Conservation (phyloP, 2,113 vertebrate genomes). For the Speoplatyrhinus poulsoni region DNA sequence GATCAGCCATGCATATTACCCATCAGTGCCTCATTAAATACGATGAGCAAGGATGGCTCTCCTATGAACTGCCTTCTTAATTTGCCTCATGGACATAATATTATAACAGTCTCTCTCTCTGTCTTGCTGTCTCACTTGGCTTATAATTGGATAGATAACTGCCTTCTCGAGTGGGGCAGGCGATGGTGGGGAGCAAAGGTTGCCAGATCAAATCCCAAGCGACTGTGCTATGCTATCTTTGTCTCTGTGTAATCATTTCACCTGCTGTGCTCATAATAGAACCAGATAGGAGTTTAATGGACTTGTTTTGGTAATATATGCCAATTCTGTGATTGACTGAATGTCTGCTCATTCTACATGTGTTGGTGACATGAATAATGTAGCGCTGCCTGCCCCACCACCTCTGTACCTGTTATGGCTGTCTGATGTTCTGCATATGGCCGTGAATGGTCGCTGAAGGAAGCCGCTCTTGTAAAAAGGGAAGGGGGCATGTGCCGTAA, state of each 20-base stretch:
- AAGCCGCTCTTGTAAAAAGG: constrained; percentile 61
- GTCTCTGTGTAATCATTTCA: constrained; percentile 13
- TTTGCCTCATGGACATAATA: constrained; percentile 79
- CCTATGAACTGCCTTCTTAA: constrained; percentile 76
- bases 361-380: not conserved
- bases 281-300: constrained; percentile 11
- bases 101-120: constrained; percentile 39
- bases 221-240: constrained; percentile 13
- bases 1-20: constrained; percentile 79
- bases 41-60: constrained; percentile 74
- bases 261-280: constrained; percentile 1
- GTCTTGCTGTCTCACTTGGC: constrained; percentile 13
- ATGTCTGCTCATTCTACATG: constrained; percentile 7
- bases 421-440: constrained; percentile 50
- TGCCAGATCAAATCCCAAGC: constrained; percentile 55
- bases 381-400: constrained; percentile 8
- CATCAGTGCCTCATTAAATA: constrained; percentile 82
- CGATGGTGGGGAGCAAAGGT: constrained; percentile 37
- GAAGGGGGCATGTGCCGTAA: constrained; percentile 53
- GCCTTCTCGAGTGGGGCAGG: constrained; percentile 2
- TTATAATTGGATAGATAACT: constrained; percentile 65
- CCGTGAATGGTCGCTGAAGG: constrained; percentile 67
- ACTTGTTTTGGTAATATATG: constrained; percentile 21
- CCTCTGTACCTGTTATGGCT: constrained; percentile 17
- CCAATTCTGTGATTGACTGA: not conserved